Conservation (phyloP, 2,113 vertebrate species). For the Paramormyrops kingsleyae region DNA sequence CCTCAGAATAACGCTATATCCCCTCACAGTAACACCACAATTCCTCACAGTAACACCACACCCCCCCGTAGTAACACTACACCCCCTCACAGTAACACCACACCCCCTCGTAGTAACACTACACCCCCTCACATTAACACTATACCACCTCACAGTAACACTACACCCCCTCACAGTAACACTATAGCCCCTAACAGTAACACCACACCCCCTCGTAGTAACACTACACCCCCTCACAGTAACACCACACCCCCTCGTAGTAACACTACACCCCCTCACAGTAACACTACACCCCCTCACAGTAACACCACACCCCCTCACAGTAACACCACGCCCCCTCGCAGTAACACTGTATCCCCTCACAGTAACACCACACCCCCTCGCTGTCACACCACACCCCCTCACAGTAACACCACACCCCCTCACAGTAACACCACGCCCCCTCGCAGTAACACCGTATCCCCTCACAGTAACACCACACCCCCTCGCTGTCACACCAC, state of each 20-base stretch:
- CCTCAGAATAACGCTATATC: not conserved
- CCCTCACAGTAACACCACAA: not conserved
- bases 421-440: not conserved
- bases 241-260: not conserved
- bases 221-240: not conserved
- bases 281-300: not conserved
- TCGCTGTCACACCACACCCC: not conserved
- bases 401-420: not conserved
- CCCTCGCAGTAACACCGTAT: not conserved
- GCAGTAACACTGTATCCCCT: too few species aligned
- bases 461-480: not conserved
- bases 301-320: not conserved
- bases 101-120: not conserved
- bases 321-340: too few species aligned
- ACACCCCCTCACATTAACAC: not conserved
- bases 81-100: not conserved
- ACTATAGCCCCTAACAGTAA: not conserved
- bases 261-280: too few species aligned
- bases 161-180: not conserved
- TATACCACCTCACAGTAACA: not conserved
- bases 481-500: not conserved
- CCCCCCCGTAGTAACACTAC: not conserved
- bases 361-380: not conserved
- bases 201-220: not conserved
- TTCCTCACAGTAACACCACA: not conserved